Base-by-base conservation (phyloP, 2,113 vertebrate species). In the Alaudala cheleensis region DNA sequence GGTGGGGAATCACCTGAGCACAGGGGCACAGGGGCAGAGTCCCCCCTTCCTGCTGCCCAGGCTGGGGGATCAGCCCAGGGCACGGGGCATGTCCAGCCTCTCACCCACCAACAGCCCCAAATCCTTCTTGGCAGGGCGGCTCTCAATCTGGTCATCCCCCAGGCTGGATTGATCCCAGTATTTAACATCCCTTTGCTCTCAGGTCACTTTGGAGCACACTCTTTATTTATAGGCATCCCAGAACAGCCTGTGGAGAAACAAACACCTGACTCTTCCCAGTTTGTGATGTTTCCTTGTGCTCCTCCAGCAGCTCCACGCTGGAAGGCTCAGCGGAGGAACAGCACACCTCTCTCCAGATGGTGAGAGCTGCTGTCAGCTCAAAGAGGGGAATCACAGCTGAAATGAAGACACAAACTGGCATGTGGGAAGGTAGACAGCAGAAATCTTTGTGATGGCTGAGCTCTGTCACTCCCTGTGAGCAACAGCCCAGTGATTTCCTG, bases 391-490 rank as follows among this genome's bases (percentile, higher is more conserved):
- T 22, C 12, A 6, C 72, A 45, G 73, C 69, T 47, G 80, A 91
- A 31, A 76, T 16, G 81, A 34, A 90, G 90, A 89, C 65, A 5
- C 61, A 61, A 61, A 19, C 53, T 79, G 96, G 69, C 92, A 22
- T 17, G 60, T 3, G 14, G 65, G 51, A 50, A 84, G 91, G 86
- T 21, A 82, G 81, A 22, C 86, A 54, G 57, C 0, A 1, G 40
- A 64, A 87, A 95, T 37, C 37, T 49, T 57, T 47, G 77, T 49
- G 77, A 79, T 60, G 2, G 39, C 69, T 51, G 73, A 69, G 70
- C 81, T 67, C 91, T 92, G 94, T 89, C 91, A 76, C 86, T 82
- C 45, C 84, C 89, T 29, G 14, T 53, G 93, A 87, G 86, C 62
- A 84, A 3, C 80, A 89, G 72, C 61, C 64, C 24, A 0, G 83